Base-by-base conservation (phyloP, 64 coral and sea anemone genomes). In the Pocillopora verrucosa region DNA sequence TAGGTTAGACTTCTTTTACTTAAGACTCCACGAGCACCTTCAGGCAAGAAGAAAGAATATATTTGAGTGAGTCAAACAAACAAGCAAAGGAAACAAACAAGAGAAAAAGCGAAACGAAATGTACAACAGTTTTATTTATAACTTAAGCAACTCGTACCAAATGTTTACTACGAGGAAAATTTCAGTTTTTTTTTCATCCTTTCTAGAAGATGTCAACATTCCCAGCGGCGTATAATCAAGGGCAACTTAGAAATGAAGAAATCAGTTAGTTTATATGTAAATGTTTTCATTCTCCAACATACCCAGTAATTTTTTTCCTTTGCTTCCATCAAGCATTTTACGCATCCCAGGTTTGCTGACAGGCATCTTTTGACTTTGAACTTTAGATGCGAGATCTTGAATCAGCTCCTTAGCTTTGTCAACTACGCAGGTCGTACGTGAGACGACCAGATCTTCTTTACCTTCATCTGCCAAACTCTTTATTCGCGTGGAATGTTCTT, bases 271-370 rank as follows among this genome's bases (percentile, higher is more conserved):
- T 30, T 30, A 30, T 30, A 30, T 30, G 30, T 30, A 30, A 30
- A 30, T 30, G 30, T 30, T 30, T 13, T 81, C 80, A 41, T 38
- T 74, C 70, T 90, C 61, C 17, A 90, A 25, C 1, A 65, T 63
- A 9, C 26, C 16, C 14, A 90, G 41, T 11, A 90, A 72, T 36
- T 73, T 80, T 72, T 74, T 74, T 26, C 78, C 88, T 9, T 80
- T 67, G 65, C 13, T 72, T 60, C 62, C 36, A 73, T 57, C n/a
- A 41, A 90, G 56, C 51, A 34, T 65, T 82, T 61, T 82, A 12
- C 70, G 76, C 60, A 35, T 82, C 19, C 88, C 58, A 34, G 77
- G 88, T 82, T 90, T 73, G 22, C 82, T 63, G 17, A 90, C 1
- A 82, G 19, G 24, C 51, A 90, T 26, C 34, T 24, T 82, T 10